A percentile compares a stretch with the other conserved stretches of the same genome.
Evolutionary conservation across 2,113 vertebrate species (phyloP).

Genomic region (Ia io): DNA sequence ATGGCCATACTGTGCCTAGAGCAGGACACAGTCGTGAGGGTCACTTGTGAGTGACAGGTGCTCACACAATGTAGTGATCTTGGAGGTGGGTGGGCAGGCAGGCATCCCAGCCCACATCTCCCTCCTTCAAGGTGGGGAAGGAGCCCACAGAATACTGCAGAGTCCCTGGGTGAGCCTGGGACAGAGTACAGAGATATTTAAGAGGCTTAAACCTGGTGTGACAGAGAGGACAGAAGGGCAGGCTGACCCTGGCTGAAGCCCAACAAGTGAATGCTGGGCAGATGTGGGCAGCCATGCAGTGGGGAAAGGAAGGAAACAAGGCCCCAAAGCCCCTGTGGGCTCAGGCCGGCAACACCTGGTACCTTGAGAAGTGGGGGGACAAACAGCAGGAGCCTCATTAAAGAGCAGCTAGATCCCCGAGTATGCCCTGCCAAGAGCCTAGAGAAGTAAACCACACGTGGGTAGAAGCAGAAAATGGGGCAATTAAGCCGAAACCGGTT

Average conservation of each 20-base stretch:
- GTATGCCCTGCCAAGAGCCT: background rate
- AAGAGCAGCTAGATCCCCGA: background rate
- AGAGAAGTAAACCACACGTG: background rate
- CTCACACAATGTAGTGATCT: background rate
- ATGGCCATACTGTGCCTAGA: rapidly evolving
- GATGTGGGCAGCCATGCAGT: rapidly evolving
- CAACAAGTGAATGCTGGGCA: background rate
- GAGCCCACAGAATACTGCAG: background rate
- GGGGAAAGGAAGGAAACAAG: background rate
- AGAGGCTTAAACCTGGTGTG: background rate
- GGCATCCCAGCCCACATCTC: background rate
- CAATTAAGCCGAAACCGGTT: no score
- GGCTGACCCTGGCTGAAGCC: background rate
- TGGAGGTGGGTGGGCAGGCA: background rate
- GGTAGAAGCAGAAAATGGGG: background rate
- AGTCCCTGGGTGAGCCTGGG: background rate
- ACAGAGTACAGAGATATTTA: background rate
- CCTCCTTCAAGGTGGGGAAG: background rate
- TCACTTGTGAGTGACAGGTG: no score
- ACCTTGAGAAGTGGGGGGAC: background rate
- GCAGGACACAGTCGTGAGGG: background rate
- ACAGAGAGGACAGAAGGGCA: background rate
- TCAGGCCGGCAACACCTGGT: background rate
- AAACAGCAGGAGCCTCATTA: background rate
- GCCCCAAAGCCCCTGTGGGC: no score